Evolutionary conservation across 1,140 invertebrate species (phyloP).

Genomic region (Cydia amplana): DNA sequence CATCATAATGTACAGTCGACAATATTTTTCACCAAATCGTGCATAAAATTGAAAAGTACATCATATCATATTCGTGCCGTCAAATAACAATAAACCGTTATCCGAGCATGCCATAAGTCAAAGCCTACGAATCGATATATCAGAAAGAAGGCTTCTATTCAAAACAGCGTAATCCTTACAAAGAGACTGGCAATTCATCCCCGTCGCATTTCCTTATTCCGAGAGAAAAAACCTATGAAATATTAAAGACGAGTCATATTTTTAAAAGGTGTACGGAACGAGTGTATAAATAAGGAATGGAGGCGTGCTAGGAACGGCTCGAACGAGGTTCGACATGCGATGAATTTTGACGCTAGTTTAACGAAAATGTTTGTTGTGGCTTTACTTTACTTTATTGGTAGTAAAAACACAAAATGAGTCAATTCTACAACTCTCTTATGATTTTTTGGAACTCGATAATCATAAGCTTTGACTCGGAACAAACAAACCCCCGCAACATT

Average conservation of each 20-base stretch:
- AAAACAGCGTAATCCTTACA: conserved; percentile 15
- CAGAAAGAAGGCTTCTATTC: neutral
- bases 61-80: neutral
- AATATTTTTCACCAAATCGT: neutral
- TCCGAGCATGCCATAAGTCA: neutral
- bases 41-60: conserved; percentile 5
- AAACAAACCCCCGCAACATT: too few relatives aligned
- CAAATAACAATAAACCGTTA: neutral
- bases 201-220: conserved; percentile 21
- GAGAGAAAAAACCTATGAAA: conserved; percentile 19
- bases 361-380: neutral
- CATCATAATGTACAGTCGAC: neutral
- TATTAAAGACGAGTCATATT: conserved; percentile 20
- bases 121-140: neutral
- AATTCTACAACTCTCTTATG: too few relatives aligned
- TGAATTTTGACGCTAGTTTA: neutral
- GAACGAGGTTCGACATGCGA: conserved; percentile 5
- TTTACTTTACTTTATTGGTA: neutral
- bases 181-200: conserved; percentile 29
- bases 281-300: conserved; percentile 16
- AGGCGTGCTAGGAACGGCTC: conserved; percentile 7
- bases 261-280: conserved; percentile 31
- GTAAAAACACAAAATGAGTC: too few relatives aligned
- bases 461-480: too few relatives aligned
- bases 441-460: too few relatives aligned